A percentile compares a stretch with the other conserved stretches of the same genome.
These are phyloP conservation scores for Coremacera marginata DNA, from an alignment of 2,888 invertebrate species.

Conservation along the genomic window DNA sequence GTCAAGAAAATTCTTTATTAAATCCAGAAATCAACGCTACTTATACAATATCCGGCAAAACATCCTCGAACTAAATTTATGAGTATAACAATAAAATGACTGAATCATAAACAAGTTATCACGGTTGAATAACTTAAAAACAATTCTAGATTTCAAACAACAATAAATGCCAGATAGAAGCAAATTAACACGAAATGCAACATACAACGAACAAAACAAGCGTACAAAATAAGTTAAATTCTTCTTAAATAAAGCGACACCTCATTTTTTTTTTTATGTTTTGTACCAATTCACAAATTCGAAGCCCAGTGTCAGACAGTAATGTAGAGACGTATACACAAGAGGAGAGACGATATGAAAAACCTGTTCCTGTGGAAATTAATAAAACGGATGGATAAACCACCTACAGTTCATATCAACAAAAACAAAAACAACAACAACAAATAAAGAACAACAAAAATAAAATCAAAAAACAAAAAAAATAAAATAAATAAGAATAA, in stretches of 20 bases:
- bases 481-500: no score
- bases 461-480: neutral
- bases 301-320: no score
- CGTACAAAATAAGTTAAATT: no score
- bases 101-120: conserved; percentile 38
- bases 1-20: no score
- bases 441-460: conserved; percentile 2
- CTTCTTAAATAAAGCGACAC: conserved; percentile 29
- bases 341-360: neutral
- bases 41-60: no score
- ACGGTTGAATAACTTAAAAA: neutral
- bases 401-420: conserved; percentile 40
- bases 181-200: no score
- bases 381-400: conserved; percentile 41
- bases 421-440: conserved; percentile 2
- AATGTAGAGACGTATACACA: no score
- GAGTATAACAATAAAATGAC: neutral
- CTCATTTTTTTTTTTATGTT: conserved; percentile 22
- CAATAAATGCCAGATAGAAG: neutral
- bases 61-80: no score
- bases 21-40: no score
- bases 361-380: conserved; percentile 34
- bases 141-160: conserved; percentile 9
- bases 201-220: no score
- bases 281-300: no score